Conservation (phyloP, 2,113 vertebrate species). For the Pelusios castaneus region DNA sequence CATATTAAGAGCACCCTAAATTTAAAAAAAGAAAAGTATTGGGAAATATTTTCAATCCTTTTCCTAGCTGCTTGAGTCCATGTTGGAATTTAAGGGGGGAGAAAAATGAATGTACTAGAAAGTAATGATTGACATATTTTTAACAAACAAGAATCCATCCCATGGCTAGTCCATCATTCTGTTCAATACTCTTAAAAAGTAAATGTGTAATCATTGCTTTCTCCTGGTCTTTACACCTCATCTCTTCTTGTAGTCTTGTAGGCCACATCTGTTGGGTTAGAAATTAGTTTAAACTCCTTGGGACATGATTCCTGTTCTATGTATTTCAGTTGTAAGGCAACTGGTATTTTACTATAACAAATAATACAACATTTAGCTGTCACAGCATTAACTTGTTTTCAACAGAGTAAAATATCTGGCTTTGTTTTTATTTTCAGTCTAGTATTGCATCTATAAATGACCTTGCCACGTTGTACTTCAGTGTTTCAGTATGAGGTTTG, state of each 20-base stretch:
- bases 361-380: neutral
- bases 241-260: neutral
- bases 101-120: neutral
- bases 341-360: neutral
- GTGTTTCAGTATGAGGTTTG: too few relatives aligned
- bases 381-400: neutral
- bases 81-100: too few relatives aligned
- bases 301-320: neutral
- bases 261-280: neutral
- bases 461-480: too few relatives aligned
- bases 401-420: too few relatives aligned
- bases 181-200: neutral
- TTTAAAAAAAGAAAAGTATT: neutral
- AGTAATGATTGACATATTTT: neutral
- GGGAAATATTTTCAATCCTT: too few relatives aligned
- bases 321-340: too few relatives aligned
- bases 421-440: too few relatives aligned
- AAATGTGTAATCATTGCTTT: neutral
- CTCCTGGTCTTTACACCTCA: neutral
- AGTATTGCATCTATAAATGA: too few relatives aligned
- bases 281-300: neutral
- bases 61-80: too few relatives aligned
- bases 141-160: neutral
- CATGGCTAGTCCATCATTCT: neutral
- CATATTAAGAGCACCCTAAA: rapidly evolving